These are phyloP conservation scores for Rhagologus leucostigma DNA, from an alignment of 2,113 vertebrate genomes.

Conservation along the genomic window DNA sequence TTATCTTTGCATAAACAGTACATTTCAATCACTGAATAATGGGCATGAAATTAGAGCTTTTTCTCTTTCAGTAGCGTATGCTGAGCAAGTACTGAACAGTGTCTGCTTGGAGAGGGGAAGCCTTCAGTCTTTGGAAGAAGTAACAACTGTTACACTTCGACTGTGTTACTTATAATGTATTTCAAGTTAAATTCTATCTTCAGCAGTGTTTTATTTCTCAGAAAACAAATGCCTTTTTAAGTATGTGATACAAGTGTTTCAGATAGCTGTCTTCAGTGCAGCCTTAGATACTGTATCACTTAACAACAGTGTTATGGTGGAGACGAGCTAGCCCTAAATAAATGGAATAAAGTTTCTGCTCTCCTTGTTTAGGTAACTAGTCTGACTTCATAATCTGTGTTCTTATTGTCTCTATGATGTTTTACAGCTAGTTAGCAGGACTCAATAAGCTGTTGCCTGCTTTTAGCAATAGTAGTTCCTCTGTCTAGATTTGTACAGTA, in stretches of 20 bases:
- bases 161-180: background rate
- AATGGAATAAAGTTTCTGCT: background rate
- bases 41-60: background rate
- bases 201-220: background rate
- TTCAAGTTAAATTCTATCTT: background rate
- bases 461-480: background rate
- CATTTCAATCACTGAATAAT: background rate
- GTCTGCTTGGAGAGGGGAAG: background rate
- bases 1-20: background rate
- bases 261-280: background rate
- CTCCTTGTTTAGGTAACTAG: background rate
- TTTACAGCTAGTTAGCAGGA: background rate
- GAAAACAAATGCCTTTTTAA: background rate
- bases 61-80: background rate
- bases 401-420: background rate
- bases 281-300: background rate
- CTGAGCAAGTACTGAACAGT: background rate
- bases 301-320: fast-evolving
- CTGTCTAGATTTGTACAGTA: background rate
- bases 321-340: background rate
- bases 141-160: background rate
- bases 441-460: background rate
- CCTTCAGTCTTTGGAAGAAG: background rate
- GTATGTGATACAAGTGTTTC: background rate
- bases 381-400: background rate